Percentiles rank a stretch among this genome's conserved stretches.
Conservation (phyloP, 2,797 vertebrate species). For the Hapalemur alaotrensis region DNA sequence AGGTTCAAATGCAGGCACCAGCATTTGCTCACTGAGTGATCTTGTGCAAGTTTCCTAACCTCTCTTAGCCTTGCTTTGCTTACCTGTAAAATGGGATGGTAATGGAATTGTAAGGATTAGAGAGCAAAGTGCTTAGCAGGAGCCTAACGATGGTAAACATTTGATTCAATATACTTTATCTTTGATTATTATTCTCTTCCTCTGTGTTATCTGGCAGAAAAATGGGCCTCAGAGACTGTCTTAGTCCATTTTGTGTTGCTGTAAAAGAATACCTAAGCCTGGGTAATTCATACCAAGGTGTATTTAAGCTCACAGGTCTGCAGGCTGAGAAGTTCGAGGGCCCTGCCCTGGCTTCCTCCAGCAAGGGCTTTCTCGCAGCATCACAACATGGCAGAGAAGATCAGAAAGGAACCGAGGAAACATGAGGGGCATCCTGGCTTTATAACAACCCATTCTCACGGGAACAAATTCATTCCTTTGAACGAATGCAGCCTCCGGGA, state of each 20-base stretch:
- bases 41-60: neutral
- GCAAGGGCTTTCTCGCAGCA: neutral
- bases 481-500: neutral
- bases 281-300: neutral
- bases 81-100: neutral
- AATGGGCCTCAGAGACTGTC: neutral
- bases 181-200: neutral
- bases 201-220: neutral
- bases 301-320: neutral
- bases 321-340: neutral
- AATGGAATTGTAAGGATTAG: neutral
- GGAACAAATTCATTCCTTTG: neutral
- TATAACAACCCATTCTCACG: neutral
- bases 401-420: neutral
- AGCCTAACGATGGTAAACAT: neutral
- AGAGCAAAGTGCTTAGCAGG: neutral
- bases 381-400: neutral
- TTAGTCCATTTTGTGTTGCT: neutral
- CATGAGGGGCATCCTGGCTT: neutral
- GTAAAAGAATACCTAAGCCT: neutral
- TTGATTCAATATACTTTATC: fast-evolving
- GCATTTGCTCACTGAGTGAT: neutral
- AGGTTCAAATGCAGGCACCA: neutral
- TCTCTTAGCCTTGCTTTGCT: neutral
- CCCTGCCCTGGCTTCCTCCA: neutral